These are phyloP conservation scores for Crambe crambe DNA, from an alignment of 37 sponge, comb jelly and placozoan genomes.

Conservation along the genomic window DNA sequence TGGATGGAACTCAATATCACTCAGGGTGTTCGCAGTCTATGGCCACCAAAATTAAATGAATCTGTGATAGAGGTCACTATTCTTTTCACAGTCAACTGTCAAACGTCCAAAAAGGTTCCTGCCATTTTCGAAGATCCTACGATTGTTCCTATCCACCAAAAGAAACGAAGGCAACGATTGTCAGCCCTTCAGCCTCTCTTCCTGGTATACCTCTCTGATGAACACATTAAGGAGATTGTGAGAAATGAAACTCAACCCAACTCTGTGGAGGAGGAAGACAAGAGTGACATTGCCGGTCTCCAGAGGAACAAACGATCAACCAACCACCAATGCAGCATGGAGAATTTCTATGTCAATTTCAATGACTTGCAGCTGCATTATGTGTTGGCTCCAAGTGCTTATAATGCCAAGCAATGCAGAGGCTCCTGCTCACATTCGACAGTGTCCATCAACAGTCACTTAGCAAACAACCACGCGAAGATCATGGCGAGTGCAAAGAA, in stretches of 20 bases:
- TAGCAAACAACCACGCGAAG: conserved; percentile 42
- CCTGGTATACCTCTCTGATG: conserved; percentile 28
- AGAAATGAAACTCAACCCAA: not conserved
- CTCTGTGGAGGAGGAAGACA: not conserved
- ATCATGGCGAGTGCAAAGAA: conserved; percentile 39
- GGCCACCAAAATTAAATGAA: not conserved
- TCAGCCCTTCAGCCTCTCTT: conserved; percentile 26
- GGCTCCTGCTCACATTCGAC: conserved; percentile 29
- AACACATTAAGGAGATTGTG: conserved; percentile 4
- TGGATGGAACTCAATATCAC: conserved; percentile 53
- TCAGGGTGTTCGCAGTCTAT: conserved; percentile 1
- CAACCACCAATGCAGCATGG: conserved; percentile 1
- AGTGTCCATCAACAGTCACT: not conserved
- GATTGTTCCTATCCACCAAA: conserved; percentile 1
- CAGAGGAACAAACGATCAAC: not conserved
- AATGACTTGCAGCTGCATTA: conserved; percentile 5
- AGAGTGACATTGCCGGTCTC: not conserved
- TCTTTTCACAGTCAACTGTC: conserved; percentile 4
- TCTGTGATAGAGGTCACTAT: conserved; percentile 24
- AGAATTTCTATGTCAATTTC: conserved; percentile 26
- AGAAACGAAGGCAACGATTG: conserved; percentile 3
- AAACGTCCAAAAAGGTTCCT: conserved; percentile 27
- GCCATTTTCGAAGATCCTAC: conserved; percentile 22
- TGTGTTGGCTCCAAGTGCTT: conserved; percentile 15
- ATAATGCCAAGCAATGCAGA: conserved; percentile 44